These are phyloP conservation scores for Ambastaia sidthimunki DNA, from an alignment of 2,797 vertebrate species.

Conservation along the genomic window DNA sequence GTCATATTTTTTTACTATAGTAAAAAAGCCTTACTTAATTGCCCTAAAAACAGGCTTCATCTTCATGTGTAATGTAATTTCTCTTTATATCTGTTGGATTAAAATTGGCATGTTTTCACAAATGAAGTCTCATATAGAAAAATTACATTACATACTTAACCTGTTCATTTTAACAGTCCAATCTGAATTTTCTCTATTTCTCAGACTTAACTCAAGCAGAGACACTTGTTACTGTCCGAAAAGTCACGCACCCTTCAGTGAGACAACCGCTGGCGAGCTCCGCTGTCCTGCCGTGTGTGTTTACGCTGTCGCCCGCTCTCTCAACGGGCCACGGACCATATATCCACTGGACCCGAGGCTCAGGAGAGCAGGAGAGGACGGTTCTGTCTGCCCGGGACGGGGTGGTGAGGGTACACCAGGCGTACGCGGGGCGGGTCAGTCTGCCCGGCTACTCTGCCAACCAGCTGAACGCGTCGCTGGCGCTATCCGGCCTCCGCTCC, in stretches of 20 bases:
- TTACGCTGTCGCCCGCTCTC: conserved; percentile 73
- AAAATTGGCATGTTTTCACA: too few relatives aligned
- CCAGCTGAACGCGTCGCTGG: conserved; percentile 86
- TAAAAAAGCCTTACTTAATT: too few relatives aligned
- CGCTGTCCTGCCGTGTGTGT: conserved; percentile 86
- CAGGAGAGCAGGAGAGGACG: conserved; percentile 71
- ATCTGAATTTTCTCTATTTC: not conserved
- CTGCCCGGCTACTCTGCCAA: conserved; percentile 83
- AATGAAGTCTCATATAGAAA: too few relatives aligned
- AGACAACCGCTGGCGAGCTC: conserved; percentile 81
- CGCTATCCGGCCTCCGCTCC: conserved; percentile 81
- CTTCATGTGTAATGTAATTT: too few relatives aligned
- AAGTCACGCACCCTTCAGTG: conserved; percentile 76
- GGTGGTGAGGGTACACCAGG: conserved; percentile 86
- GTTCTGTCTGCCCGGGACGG: conserved; percentile 81
- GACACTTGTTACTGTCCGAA: conserved; percentile 83
- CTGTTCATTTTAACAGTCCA: not conserved
- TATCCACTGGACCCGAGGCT: conserved; percentile 87
- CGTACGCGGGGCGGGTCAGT: conserved; percentile 83
- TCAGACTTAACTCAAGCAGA: conserved; percentile 73
- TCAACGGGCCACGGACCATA: conserved; percentile 73
- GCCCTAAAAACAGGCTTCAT: too few relatives aligned
- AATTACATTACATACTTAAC: not conserved
- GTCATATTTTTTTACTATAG: too few relatives aligned
- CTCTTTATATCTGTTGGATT: too few relatives aligned